phyloP scores from a whole-genome alignment of 2,797 vertebrate genomes.

The Eulemur mongoz region DNA sequence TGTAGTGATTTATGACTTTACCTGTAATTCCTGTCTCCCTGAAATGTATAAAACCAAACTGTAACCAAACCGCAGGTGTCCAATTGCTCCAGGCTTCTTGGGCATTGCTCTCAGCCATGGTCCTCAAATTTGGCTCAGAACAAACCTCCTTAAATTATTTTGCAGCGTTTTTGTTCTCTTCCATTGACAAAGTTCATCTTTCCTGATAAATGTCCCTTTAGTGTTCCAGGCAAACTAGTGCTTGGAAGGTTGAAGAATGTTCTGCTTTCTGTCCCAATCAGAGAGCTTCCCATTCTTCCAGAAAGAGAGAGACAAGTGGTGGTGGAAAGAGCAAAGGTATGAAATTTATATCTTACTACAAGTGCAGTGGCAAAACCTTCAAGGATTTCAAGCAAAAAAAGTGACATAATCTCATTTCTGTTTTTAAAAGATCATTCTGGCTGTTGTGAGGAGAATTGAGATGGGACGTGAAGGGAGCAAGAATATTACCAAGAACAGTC shows the following conservation, averaged over 20 bases:
- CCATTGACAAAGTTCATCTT: neutral
- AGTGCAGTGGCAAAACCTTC: neutral
- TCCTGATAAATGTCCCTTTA: neutral
- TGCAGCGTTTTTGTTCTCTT: too few relatives aligned
- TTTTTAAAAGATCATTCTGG: neutral
- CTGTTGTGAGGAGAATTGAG: neutral
- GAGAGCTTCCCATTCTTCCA: neutral
- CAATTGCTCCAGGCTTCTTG: too few relatives aligned
- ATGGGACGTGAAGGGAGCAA: neutral
- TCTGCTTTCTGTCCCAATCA: neutral
- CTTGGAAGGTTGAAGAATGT: neutral
- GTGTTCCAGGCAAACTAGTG: neutral
- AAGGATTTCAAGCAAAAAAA: neutral
- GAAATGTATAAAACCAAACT: too few relatives aligned
- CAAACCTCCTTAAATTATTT: too few relatives aligned
- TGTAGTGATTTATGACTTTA: too few relatives aligned
- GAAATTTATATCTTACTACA: neutral
- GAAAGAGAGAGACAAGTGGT: neutral
- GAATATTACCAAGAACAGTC: neutral
- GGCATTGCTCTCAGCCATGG: too few relatives aligned
- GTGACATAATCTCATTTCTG: neutral
- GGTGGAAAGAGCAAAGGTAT: neutral
- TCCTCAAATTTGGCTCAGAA: too few relatives aligned
- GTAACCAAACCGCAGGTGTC: too few relatives aligned
- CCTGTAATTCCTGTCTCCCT: too few relatives aligned